Conservation (phyloP, 2,888 invertebrate genomes). For the Meteorus cinctellus region DNA sequence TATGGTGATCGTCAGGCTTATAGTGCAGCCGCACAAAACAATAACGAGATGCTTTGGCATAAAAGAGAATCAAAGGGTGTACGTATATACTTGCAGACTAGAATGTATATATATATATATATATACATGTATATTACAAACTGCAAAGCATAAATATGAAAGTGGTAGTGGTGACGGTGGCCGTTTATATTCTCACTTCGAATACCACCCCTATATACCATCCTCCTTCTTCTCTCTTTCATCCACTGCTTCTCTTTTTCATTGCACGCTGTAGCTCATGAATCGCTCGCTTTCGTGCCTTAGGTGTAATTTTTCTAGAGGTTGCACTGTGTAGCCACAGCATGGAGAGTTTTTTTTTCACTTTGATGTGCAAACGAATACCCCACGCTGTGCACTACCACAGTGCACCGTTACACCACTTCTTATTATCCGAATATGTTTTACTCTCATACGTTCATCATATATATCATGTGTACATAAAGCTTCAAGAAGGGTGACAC, state of each 20-base stretch:
- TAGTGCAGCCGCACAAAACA: not conserved
- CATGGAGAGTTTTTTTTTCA: slow-evolving; percentile 49
- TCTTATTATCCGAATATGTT: not conserved
- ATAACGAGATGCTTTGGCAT: slow-evolving; percentile 23
- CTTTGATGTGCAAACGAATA: slow-evolving; percentile 60
- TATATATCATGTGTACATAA: too few species aligned
- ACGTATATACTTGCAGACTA: not conserved
- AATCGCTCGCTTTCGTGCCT: slow-evolving; percentile 43
- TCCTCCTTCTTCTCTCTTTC: slow-evolving; percentile 25
- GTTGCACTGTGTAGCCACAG: slow-evolving; percentile 43
- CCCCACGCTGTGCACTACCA: slow-evolving; percentile 31
- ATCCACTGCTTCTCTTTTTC: slow-evolving; percentile 12
- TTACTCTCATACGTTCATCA: too few species aligned
- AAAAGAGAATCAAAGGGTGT: slow-evolving; percentile 19
- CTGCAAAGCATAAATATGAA: not conserved
- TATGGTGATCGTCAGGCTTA: too few species aligned
- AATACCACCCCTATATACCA: not conserved
- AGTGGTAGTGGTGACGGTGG: slow-evolving; percentile 10
- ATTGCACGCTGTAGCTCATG: slow-evolving; percentile 21
- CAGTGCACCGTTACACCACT: not conserved
- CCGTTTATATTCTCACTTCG: slow-evolving; percentile 14
- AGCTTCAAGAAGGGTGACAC: slow-evolving; percentile 18
- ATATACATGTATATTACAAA: slow-evolving; percentile 1
- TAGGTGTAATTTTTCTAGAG: slow-evolving; percentile 55
- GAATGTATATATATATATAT: slow-evolving; percentile 17